Evolutionary conservation across 2,888 invertebrate species (phyloP), one percentile per base, ranked within the genome.

Genomic region (Labia minor): DNA sequence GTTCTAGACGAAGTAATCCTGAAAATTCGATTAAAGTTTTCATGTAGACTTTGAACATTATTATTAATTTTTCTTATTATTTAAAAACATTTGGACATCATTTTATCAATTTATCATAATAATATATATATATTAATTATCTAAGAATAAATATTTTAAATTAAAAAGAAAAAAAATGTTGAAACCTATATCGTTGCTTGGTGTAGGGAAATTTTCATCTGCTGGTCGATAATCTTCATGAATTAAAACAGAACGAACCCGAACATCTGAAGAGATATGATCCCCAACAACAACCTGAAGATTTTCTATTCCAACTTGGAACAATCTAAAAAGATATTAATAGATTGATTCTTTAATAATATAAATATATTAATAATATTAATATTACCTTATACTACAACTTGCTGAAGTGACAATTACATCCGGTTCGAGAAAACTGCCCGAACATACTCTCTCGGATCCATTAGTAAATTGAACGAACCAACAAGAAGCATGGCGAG

Each of bases 161-260:
- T 8, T 26, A 26, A 6, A 26, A 26, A 8, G 26, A 26, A 26
- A 26, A 26, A 3, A 26, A 26, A 26, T 26, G 49, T 49, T 10
- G 14, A 49, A 8, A 49, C 49, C 49, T 49, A 49, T 10, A 49
- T 49, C 49, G 16, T 49, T 49, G 49, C 49, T 49, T n/a, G 49
- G n/a, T n/a, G 49, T 49, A 8, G 16, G 14, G 14, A 49, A 49
- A n/a, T 11, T 49, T 49, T 49, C 49, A 14, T 49, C 49, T 3
- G 49, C 49, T 4, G 49, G 49, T 49, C 49, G 49, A 49, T 49
- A 49, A 49, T 49, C 49, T 49, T 49, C 49, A 49, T 49, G 49
- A 49, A 49, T 49, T 14, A 49, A 49, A 2, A 49, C 49, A n/a
- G 49, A 49, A 10, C 49, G 49, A 4, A 49, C 49, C 14, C 16